Evolutionary conservation across 2,113 vertebrate species (phyloP).

Genomic region (Sebastes schlegelii): DNA sequence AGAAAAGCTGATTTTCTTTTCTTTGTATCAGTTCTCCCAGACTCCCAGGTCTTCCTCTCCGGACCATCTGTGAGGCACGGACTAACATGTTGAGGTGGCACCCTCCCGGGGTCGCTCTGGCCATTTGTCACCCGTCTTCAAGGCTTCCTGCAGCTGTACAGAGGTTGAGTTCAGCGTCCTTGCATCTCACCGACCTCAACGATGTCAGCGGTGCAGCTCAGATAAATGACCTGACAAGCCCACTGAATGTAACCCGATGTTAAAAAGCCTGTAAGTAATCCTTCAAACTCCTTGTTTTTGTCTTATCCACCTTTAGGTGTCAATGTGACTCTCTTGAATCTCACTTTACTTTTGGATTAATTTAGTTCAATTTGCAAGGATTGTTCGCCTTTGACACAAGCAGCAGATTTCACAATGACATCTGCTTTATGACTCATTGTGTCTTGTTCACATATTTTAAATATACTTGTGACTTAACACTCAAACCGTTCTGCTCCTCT

Average conservation of each 20-base stretch:
- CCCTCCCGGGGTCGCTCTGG: conserved; percentile 16
- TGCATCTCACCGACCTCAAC: conserved; percentile 44
- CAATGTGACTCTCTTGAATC: not conserved
- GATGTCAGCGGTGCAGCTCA: conserved; percentile 46
- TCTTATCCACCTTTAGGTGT: not conserved
- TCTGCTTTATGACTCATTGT: not conserved
- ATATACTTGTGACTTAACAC: not conserved
- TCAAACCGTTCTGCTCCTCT: not conserved
- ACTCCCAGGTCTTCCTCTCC: not conserved
- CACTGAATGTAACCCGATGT: conserved; percentile 25
- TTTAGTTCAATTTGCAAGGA: not conserved
- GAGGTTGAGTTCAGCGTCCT: conserved; percentile 58
- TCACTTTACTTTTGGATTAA: not conserved
- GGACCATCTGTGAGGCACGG: not conserved
- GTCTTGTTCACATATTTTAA: not conserved
- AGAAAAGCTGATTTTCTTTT: not conserved
- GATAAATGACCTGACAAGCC: conserved; percentile 60
- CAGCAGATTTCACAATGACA: not conserved
- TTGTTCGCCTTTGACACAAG: not conserved
- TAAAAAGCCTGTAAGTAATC: conserved; percentile 15
- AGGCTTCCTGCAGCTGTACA: conserved; percentile 56
- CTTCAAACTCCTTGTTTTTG: conserved; percentile 1
- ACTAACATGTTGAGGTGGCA: conserved; percentile 19
- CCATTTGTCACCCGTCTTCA: conserved; percentile 57
- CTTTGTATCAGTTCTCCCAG: not conserved